A percentile compares a stretch with the other conserved stretches of the same genome.
Conservation (phyloP, 2,888 invertebrate genomes). For the Tortrix viridana region DNA sequence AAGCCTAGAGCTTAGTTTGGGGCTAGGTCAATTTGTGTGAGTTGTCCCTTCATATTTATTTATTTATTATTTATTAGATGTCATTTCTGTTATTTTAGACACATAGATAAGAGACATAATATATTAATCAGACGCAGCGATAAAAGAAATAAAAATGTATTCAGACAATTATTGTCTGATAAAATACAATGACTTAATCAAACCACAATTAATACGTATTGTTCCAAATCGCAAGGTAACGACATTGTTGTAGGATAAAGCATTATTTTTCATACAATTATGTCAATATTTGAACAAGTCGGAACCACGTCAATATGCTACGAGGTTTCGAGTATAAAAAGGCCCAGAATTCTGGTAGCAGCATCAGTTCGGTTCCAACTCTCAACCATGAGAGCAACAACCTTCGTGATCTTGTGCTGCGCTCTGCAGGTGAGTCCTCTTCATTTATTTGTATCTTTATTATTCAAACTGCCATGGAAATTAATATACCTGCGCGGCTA, state of each 20-base stretch:
- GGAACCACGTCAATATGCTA: constrained; percentile 44
- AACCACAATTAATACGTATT: constrained; percentile 60
- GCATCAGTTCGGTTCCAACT: constrained; percentile 77
- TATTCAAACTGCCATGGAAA: no score
- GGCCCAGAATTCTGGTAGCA: constrained; percentile 41
- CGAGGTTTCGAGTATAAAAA: constrained; percentile 64
- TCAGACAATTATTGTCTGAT: no score
- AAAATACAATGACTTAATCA: constrained; percentile 56
- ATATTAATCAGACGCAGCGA: no score
- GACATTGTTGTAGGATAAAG: constrained; percentile 56
- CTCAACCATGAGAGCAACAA: constrained; percentile 75
- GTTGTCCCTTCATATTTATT: no score
- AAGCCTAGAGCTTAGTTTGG: no score
- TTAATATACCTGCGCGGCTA: no score
- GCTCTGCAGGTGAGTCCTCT: constrained; percentile 70
- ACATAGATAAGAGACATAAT: no score
- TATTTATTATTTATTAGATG: no score
- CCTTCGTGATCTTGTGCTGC: constrained; percentile 79
- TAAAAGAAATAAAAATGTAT: no score
- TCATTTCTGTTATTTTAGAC: no score
- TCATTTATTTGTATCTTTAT: no score
- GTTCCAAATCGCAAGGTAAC: constrained; percentile 56
- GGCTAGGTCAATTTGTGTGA: no score
- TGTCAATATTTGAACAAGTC: constrained; percentile 58
- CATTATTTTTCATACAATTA: constrained; percentile 49